Evolutionary conservation across 2,113 vertebrate genomes (phyloP), one percentile per base, ranked within the genome.

Genomic region (Poicephalus gulielmi): DNA sequence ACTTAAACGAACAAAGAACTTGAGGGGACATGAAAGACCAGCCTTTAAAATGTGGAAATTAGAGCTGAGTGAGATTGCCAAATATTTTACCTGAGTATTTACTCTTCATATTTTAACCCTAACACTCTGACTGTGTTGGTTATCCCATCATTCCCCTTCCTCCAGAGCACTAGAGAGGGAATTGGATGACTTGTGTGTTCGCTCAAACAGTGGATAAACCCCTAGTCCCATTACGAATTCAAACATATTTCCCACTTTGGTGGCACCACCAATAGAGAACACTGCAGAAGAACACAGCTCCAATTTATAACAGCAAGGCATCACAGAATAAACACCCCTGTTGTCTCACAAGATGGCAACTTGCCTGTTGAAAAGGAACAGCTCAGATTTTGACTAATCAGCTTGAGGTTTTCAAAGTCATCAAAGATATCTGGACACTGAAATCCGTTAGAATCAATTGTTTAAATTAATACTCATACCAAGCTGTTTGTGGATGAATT

Each of bases 21-120:
- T 57, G 23, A 94, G 33, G 41, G 49, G 37, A 92, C 43, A 20
- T 35, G 30, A 83, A 94, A 87, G 69, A 91, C 53, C 74, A 82
- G 57, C 53, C 74, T 90, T 80, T 91, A 94, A 94, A 93, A 90
- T 74, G 67, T 82, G 70, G 31, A 96, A 87, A 91, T 96, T 85
- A 85, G 90, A 94, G 33, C 47, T 88, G n/a, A 25, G 24, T 82
- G 37, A 79, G 66, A 87, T 46, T 85, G 74, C 30, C 67, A 92
- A 91, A 94, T 84, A 94, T 83, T 95, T 91, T 50, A 92, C 55
- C 63, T 39, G 49, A 63, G 18, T 86, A 63, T 91, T 97, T 95
- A 83, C 35, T 83, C 63, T 50, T 67, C 17, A 16, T 79, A 55
- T 33, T 78, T 92, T 67, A 89, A 88, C 59, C 87, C 10, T 60